These are phyloP conservation scores for Beris morrisii DNA, from an alignment of 2,888 invertebrate genomes.

Conservation along the genomic window DNA sequence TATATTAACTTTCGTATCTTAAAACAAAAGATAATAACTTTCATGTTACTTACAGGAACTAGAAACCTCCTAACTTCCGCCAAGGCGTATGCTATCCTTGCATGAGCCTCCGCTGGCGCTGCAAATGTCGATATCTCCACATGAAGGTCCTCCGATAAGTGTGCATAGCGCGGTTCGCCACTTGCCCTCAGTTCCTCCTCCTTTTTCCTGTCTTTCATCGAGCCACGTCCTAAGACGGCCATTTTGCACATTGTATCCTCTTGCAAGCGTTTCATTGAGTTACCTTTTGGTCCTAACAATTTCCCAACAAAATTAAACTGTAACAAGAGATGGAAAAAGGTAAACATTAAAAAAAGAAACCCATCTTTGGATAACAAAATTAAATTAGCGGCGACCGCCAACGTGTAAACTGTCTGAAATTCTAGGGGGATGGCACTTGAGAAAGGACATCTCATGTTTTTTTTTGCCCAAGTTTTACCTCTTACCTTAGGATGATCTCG, in stretches of 20 bases:
- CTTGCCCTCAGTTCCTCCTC: conserved; percentile 89
- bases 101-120: conserved; percentile 88
- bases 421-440: too few species aligned
- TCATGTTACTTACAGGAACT: conserved; percentile 65
- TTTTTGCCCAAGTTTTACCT: neutral
- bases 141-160: conserved; percentile 88
- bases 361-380: neutral
- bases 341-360: neutral
- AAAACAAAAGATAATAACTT: too few species aligned
- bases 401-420: neutral
- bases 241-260: conserved; percentile 96
- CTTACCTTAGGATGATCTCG: conserved; percentile 83
- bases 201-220: conserved; percentile 93
- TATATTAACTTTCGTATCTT: too few species aligned
- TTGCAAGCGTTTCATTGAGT: conserved; percentile 86
- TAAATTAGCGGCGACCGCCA: neutral
- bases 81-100: conserved; percentile 78
- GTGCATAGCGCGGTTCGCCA: conserved; percentile 90
- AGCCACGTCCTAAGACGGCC: conserved; percentile 90
- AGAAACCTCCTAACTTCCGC: conserved; percentile 79
- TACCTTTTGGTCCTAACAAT: conserved; percentile 90
- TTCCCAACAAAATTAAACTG: conserved; percentile 97
- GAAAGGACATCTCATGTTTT: too few species aligned
- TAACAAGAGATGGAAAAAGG: conserved; percentile 46
- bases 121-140: conserved; percentile 91